phyloP scores from a whole-genome alignment of 2,113 vertebrate genomes.

The Lucifuga dentata region DNA sequence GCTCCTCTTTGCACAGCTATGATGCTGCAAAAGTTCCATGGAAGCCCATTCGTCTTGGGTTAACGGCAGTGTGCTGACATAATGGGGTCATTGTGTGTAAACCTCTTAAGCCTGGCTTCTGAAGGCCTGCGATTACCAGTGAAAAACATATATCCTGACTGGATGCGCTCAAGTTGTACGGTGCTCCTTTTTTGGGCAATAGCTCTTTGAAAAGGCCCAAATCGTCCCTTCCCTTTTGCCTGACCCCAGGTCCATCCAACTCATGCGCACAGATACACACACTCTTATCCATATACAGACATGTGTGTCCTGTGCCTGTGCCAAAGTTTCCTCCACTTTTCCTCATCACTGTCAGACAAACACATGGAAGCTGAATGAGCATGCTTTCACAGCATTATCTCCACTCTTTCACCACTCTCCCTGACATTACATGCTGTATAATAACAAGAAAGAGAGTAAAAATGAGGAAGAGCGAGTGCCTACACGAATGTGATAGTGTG shows the following conservation, averaged over 20 bases:
- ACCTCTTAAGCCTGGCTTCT: conserved; percentile 58
- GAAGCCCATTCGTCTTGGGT: conserved; percentile 66
- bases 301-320: background rate
- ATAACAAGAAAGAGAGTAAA: conserved; percentile 7
- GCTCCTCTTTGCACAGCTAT: conserved; percentile 22
- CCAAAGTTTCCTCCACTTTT: background rate
- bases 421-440: conserved; percentile 26
- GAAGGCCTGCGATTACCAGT: conserved; percentile 47
- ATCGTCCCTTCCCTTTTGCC: background rate
- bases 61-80: conserved; percentile 61
- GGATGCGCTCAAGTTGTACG: conserved; percentile 18
- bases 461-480: background rate
- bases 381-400: conserved; percentile 20
- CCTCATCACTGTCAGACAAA: background rate
- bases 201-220: background rate
- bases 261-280: background rate
- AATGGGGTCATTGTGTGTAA: conserved; percentile 72
- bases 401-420: conserved; percentile 1
- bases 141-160: conserved; percentile 32
- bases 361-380: conserved; percentile 14
- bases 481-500: background rate
- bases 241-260: background rate
- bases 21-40: conserved; percentile 58
- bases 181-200: conserved; percentile 4
- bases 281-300: background rate